Percentiles rank a stretch among this genome's conserved stretches.
Conservation (phyloP, 2,113 vertebrate species). For the Dicaeum eximium region DNA sequence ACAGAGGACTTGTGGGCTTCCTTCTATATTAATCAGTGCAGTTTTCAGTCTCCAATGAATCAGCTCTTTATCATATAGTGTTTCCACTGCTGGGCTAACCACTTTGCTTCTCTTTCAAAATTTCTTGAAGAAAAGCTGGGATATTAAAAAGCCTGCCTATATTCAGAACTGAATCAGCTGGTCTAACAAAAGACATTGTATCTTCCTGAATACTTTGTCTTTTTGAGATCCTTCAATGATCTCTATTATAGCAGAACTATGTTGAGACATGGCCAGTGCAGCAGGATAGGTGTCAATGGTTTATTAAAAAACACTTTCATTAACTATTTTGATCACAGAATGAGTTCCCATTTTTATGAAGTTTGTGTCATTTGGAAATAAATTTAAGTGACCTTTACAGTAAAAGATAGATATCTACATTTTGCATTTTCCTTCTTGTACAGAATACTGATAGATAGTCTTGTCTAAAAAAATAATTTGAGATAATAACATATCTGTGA, state of each 20-base stretch:
- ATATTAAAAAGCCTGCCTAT: background rate
- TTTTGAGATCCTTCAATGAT: background rate
- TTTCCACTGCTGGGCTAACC: background rate
- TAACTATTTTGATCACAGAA: background rate
- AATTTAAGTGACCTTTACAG: background rate
- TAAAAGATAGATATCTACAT: background rate
- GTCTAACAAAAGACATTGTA: background rate
- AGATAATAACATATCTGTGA: background rate
- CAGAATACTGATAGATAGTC: background rate
- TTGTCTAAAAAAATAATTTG: background rate
- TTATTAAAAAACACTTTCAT: background rate
- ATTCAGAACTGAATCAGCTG: background rate
- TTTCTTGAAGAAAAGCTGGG: background rate
- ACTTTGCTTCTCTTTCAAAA: background rate
- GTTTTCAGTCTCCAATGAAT: background rate
- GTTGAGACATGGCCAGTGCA: background rate
- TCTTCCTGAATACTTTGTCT: background rate
- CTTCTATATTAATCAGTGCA: background rate
- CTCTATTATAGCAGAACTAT: background rate
- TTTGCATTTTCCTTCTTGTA: background rate
- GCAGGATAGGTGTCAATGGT: background rate
- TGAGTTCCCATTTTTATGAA: background rate
- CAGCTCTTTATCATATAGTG: background rate
- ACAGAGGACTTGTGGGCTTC: background rate
- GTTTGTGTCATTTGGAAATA: background rate